A percentile compares a stretch with the other conserved stretches of the same genome.
These are phyloP conservation scores for Torymus aiolomorphi DNA, from an alignment of 2,888 invertebrate species.

Conservation along the genomic window DNA sequence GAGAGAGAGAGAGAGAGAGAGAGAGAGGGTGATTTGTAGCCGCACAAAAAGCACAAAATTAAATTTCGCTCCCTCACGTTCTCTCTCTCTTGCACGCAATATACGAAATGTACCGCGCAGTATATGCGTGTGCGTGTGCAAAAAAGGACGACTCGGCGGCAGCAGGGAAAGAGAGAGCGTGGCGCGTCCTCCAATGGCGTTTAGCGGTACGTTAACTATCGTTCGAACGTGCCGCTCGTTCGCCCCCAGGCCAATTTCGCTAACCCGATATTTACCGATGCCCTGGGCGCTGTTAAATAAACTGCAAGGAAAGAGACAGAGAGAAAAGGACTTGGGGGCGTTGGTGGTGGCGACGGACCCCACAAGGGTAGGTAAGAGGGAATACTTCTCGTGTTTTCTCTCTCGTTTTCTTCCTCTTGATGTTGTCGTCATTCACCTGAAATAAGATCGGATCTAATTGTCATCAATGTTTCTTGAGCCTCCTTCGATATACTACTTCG, in stretches of 20 bases:
- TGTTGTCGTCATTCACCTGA: constrained; percentile 18
- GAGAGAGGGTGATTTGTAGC: constrained; percentile 66
- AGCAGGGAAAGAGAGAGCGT: constrained; percentile 51
- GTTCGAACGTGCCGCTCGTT: constrained; percentile 63
- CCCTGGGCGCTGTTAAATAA: constrained; percentile 75
- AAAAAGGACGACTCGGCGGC: no score
- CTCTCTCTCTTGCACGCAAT: constrained; percentile 62
- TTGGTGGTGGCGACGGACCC: background rate
- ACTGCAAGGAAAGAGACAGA: constrained; percentile 63
- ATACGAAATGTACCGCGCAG: constrained; percentile 64
- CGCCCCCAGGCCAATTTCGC: constrained; percentile 74
- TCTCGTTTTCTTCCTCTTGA: constrained; percentile 3
- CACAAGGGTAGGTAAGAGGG: constrained; percentile 27
- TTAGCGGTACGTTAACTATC: constrained; percentile 75
- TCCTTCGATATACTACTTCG: background rate
- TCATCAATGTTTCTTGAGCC: constrained; percentile 15
- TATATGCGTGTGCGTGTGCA: constrained; percentile 47
- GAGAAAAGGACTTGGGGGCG: constrained; percentile 37
- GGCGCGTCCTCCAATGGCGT: constrained; percentile 72
- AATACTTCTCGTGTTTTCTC: constrained; percentile 10
- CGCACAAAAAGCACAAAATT: constrained; percentile 75
- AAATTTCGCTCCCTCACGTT: constrained; percentile 73
- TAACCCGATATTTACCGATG: constrained; percentile 76
- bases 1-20: no score
- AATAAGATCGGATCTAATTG: constrained; percentile 50